Evolutionary conservation across 2,888 invertebrate species (phyloP), one percentile per base, ranked within the genome.

Genomic region (Dugesia japonica): DNA sequence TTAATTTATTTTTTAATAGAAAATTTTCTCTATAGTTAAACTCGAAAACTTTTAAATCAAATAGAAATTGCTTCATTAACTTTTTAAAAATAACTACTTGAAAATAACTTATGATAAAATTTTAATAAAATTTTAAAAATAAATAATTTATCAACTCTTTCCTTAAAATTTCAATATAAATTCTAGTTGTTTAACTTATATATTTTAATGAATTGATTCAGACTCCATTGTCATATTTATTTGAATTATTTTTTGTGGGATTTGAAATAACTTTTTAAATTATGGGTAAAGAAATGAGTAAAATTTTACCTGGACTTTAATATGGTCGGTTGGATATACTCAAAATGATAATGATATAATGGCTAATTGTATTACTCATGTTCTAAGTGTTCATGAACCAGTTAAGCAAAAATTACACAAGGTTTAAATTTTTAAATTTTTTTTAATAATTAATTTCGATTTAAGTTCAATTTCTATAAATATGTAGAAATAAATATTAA

Each of bases 311-410:
- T 81, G 94, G 94, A 80, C 89, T 95, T 77, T 95, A 92, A 86
- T 90, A 95, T 82, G 94, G 94, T 79, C 94, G 93, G 86, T 92
- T 94, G 86, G 88, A 94, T 94, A 95, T 87, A 92, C 94, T 77
- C 93, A 93, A 85, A 94, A 95, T 86, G 87, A 89, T 42, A 88
- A 90, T 80, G 94, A 94, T 86, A 87, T 95, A 81, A 89, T 90
- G 81, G 89, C 91, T 82, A 90, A 90, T 87, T 89, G 90, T 84
- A 95, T 95, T 80, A 92, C 93, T 26, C 94, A 95, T 85, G 94
- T 95, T 81, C 87, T 95, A 79, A 91, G 94, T 79, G 92, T 95
- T 84, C 94, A 94, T 87, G 94, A 94, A 9, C 23, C 86, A 91
- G 38, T 38, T 9, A 38, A 38, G 38, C 38, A 38, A 17, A 38